Conservation (phyloP, 2,888 invertebrate species). For the Scaptomyza polygonia region DNA sequence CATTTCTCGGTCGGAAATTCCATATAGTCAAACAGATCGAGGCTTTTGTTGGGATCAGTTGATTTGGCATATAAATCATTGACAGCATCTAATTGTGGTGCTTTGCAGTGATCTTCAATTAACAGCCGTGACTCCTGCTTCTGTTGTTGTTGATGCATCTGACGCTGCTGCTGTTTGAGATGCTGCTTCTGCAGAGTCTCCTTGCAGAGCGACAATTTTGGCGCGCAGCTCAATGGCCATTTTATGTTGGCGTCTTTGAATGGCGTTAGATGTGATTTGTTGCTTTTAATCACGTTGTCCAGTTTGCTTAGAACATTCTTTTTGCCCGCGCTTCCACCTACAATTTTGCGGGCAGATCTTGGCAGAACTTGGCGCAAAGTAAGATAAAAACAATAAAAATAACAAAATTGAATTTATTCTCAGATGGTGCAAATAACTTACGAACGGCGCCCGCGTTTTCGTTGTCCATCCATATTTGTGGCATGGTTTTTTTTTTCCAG, state of each 20-base stretch:
- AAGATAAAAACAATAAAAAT: neutral
- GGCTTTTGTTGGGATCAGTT: slow-evolving; percentile 4
- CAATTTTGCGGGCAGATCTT: slow-evolving; percentile 25
- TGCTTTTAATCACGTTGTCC: slow-evolving; percentile 36
- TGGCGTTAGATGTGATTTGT: slow-evolving; percentile 23
- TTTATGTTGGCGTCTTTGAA: slow-evolving; percentile 17
- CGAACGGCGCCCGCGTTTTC: slow-evolving; percentile 37
- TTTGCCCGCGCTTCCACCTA: slow-evolving; percentile 15
- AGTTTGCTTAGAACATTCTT: slow-evolving; percentile 40
- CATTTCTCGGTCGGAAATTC: slow-evolving; percentile 41
- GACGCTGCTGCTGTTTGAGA: slow-evolving; percentile 1
- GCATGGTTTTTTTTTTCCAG: slow-evolving; percentile 19
- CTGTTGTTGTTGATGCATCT: neutral
- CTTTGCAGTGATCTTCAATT: neutral
- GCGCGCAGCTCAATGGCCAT: slow-evolving; percentile 34
- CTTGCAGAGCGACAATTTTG: slow-evolving; percentile 48
- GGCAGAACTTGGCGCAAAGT: slow-evolving; percentile 29
- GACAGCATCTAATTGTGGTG: neutral
- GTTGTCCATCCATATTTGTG: slow-evolving; percentile 45
- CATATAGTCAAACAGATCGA: slow-evolving; percentile 45
- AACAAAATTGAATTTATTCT: neutral
- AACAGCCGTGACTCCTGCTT: neutral
- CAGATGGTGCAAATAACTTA: slow-evolving; percentile 14
- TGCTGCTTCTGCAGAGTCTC: slow-evolving; percentile 46
- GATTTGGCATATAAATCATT: slow-evolving; percentile 20